Base-by-base conservation (phyloP, 2,888 invertebrate species). In the Leptinotarsa haldemani region DNA sequence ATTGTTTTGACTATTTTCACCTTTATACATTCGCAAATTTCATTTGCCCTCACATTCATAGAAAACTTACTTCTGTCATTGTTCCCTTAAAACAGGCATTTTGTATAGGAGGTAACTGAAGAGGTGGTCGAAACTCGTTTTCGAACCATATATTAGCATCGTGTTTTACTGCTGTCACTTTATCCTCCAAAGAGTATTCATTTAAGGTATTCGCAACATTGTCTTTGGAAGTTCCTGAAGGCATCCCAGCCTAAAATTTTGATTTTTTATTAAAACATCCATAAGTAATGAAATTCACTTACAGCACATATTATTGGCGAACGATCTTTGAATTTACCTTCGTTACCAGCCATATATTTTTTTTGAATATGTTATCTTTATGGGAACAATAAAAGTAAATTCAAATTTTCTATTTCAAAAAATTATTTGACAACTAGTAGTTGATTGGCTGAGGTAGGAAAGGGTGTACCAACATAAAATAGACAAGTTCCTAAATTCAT, bases 261-360 rank as follows among this genome's bases (percentile, higher is more conserved):
- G 64, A 63, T 61, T 25, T 61, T 40, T 50, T 30, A 53, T 18
- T 2, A 13, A 46, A 68, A 58, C 20, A 52, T n/a, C 25, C 40
- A 40, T 70, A 5, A n/a, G 13, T n/a, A 64, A 12, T 1, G 12
- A 56, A 15, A 64, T 15, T 16, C 15, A 47, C 65, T 40, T 25
- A 77, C 77, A 20, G 78, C 69, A 65, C 80, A 81, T 71, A 81
- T 81, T 58, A 78, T 66, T 5, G 85, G 85, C 1, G 82, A 81
- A 63, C 83, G 77, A 72, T 86, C 86, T 25, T 81, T 80, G 75
- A 81, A 86, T 82, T 82, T 84, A 74, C 84, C 84, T n/a, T 72
- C 70, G 79, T 85, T 84, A 52, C 79, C 82, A 65, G 84, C 82
- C 85, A 85, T 85, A 85, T 85, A 30, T 65, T 79, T 70, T 4